phyloP scores from a whole-genome alignment of 1,140 invertebrate species.

The Zeugodacus cucurbitae region DNA sequence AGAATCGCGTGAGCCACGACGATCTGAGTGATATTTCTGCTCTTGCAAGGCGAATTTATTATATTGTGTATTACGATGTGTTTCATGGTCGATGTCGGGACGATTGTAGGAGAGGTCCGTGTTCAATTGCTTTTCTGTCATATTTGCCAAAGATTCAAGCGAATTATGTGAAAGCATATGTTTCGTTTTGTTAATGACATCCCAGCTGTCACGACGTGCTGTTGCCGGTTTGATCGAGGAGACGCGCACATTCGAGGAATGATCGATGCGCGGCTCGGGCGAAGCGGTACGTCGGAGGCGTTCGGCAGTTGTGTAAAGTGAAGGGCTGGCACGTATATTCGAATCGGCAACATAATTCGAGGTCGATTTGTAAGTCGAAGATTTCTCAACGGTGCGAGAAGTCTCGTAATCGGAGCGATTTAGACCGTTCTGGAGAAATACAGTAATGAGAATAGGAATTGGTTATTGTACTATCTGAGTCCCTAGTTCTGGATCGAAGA shows the following conservation, averaged over 20 bases:
- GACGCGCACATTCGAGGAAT: constrained; percentile 76
- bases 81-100: constrained; percentile 69
- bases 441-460: not conserved
- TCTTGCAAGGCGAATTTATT: constrained; percentile 69
- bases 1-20: constrained; percentile 53
- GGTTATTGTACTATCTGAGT: too few relatives aligned
- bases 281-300: constrained; percentile 64
- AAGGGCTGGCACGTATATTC: constrained; percentile 61
- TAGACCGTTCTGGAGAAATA: constrained; percentile 49
- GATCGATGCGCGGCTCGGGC: constrained; percentile 71
- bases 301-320: constrained; percentile 56
- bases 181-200: constrained; percentile 82
- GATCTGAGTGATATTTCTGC: constrained; percentile 50
- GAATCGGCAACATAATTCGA: constrained; percentile 60
- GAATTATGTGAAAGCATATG: constrained; percentile 75
- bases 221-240: constrained; percentile 74
- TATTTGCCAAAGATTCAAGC: constrained; percentile 75
- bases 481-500: too few relatives aligned
- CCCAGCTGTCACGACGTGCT: constrained; percentile 80
- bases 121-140: constrained; percentile 70
- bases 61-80: constrained; percentile 71
- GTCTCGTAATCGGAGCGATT: constrained; percentile 51
- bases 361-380: constrained; percentile 61
- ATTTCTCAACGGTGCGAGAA: constrained; percentile 61
- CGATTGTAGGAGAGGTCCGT: constrained; percentile 66